Conservation (phyloP, 2,888 invertebrate genomes). For the Therioaphis trifolii region DNA sequence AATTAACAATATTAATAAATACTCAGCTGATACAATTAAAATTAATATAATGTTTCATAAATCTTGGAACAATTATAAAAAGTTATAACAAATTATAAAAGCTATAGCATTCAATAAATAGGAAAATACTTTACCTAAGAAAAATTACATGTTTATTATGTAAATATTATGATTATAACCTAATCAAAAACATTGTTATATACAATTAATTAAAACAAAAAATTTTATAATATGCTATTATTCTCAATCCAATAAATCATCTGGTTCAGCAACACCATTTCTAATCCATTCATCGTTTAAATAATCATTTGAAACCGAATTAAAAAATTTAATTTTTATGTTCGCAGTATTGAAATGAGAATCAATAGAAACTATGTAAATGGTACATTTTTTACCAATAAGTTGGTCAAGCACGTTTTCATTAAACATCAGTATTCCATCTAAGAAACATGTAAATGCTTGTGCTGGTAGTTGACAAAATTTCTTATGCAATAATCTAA, state of each 20-base stretch:
- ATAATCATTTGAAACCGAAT: neutral
- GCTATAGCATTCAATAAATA: no score
- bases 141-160: no score
- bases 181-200: no score
- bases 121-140: no score
- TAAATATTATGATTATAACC: no score
- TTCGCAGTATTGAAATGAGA: neutral
- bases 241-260: neutral
- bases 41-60: no score
- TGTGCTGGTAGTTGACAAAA: neutral
- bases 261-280: neutral
- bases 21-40: no score
- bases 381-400: neutral
- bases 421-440: neutral
- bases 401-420: neutral
- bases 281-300: conserved; percentile 6
- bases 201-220: no score
- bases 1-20: no score
- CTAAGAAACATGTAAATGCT: neutral
- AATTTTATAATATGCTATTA: no score
- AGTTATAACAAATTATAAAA: no score
- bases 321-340: neutral
- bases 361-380: neutral
- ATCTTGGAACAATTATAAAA: no score
- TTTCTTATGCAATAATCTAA: neutral